Percentiles rank a stretch among this genome's conserved stretches.
These are phyloP conservation scores for Sminthopsis crassicaudata DNA, from an alignment of 2,113 vertebrate genomes.

Conservation along the genomic window DNA sequence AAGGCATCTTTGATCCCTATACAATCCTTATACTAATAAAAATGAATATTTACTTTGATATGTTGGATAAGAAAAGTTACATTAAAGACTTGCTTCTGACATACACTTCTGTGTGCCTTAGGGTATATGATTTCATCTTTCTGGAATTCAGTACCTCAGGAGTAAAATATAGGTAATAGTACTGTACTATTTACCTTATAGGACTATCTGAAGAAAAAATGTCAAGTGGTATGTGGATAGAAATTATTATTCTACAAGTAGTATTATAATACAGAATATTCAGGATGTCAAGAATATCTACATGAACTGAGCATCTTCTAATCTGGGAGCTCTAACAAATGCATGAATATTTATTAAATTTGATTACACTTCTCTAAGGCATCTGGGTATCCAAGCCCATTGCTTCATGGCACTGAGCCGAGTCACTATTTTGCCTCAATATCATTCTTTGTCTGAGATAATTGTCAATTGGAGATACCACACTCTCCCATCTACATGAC, in stretches of 20 bases:
- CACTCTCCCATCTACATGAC: not conserved
- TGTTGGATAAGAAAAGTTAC: not conserved
- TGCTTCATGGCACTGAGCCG: not conserved
- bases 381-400: not conserved
- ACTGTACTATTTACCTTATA: not conserved
- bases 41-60: not conserved
- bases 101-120: not conserved
- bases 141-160: not conserved
- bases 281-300: not conserved
- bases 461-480: not conserved
- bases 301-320: not conserved
- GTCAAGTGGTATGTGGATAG: not conserved
- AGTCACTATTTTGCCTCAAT: not conserved
- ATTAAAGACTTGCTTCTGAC: not conserved
- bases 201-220: not conserved
- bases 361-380: not conserved
- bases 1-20: not conserved
- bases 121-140: not conserved
- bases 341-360: not conserved
- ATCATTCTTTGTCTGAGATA: not conserved
- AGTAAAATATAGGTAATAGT: not conserved
- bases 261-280: not conserved
- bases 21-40: not conserved
- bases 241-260: not conserved
- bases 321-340: not conserved